A percentile compares a stretch with the other conserved stretches of the same genome.
Conservation (phyloP, 2,888 invertebrate species). For the Hydriomena furcata region DNA sequence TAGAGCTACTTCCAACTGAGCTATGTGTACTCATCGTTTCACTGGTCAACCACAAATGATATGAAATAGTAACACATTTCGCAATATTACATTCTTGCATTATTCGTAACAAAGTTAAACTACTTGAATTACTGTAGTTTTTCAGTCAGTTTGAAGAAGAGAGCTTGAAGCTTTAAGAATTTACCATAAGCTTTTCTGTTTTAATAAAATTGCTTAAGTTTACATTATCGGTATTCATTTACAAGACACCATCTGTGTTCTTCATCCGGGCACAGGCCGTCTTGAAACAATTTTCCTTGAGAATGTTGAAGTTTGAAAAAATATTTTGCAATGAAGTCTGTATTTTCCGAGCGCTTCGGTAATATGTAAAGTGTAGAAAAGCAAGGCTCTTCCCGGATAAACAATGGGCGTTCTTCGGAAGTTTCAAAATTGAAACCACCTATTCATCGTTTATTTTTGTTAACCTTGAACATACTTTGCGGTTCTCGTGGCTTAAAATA, state of each 20-base stretch:
- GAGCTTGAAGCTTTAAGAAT: no score
- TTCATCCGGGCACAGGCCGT: neutral
- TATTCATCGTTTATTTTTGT: slow-evolving; percentile 21
- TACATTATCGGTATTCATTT: slow-evolving; percentile 31
- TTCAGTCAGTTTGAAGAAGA: no score
- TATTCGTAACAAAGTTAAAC: no score
- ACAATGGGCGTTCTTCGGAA: slow-evolving; percentile 8
- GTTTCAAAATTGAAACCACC: slow-evolving; percentile 7
- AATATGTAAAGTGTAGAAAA: slow-evolving; percentile 20
- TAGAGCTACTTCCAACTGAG: no score
- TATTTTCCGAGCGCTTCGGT: slow-evolving; percentile 5
- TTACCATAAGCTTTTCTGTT: no score
- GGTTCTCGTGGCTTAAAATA: neutral
- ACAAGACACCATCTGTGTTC: slow-evolving; percentile 42
- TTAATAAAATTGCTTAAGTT: slow-evolving; percentile 40
- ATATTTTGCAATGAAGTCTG: slow-evolving; percentile 11
- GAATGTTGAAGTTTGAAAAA: slow-evolving; percentile 24
- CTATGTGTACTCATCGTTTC: no score
- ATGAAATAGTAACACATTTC: no score
- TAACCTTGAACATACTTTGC: slow-evolving; percentile 14
- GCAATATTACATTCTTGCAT: no score
- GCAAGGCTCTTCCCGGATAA: slow-evolving; percentile 2
- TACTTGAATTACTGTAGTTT: no score
- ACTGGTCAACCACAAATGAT: no score
- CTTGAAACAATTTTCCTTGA: slow-evolving; percentile 13